Percentiles rank a stretch among this genome's conserved stretches.
Conservation (phyloP, 1,140 invertebrate species). For the Trachymyrmex cornetzi region DNA sequence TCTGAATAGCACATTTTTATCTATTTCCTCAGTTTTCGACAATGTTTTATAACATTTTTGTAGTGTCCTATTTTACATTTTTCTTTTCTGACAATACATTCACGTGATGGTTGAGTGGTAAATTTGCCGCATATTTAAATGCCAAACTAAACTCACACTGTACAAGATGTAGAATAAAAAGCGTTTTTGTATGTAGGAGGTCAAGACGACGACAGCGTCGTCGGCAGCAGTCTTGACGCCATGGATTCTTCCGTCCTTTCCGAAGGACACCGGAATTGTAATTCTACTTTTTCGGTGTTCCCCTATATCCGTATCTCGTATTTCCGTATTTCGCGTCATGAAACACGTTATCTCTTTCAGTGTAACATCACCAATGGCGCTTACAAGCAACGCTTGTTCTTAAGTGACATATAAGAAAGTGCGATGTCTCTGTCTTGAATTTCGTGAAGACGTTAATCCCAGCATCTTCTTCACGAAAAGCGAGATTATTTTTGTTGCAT, state of each 20-base stretch:
- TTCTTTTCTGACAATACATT: background rate
- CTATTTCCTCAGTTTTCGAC: background rate
- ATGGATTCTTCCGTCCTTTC: constrained; percentile 16
- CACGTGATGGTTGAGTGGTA: background rate
- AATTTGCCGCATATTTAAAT: constrained; percentile 19
- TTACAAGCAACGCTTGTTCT: constrained; percentile 12
- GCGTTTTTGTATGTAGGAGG: constrained; percentile 21
- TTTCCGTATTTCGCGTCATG: background rate
- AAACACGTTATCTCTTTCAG: constrained; percentile 30
- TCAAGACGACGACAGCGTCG: constrained; percentile 21
- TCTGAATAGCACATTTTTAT: background rate
- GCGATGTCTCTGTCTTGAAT: background rate
- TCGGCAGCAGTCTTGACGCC: constrained; percentile 11
- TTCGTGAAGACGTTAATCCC: constrained; percentile 1
- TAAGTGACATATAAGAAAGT: constrained; percentile 4
- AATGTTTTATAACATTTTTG: background rate
- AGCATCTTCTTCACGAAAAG: background rate
- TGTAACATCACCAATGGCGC: background rate
- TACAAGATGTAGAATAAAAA: constrained; percentile 21
- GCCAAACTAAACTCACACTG: background rate
- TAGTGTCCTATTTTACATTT: constrained; percentile 14
- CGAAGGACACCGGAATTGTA: constrained; percentile 47
- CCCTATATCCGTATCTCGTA: background rate
- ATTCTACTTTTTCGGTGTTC: constrained; percentile 34
- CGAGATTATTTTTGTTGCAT: constrained; percentile 1